Base-by-base conservation (phyloP, 2,113 vertebrate species). In the Macquaria ambigua region DNA sequence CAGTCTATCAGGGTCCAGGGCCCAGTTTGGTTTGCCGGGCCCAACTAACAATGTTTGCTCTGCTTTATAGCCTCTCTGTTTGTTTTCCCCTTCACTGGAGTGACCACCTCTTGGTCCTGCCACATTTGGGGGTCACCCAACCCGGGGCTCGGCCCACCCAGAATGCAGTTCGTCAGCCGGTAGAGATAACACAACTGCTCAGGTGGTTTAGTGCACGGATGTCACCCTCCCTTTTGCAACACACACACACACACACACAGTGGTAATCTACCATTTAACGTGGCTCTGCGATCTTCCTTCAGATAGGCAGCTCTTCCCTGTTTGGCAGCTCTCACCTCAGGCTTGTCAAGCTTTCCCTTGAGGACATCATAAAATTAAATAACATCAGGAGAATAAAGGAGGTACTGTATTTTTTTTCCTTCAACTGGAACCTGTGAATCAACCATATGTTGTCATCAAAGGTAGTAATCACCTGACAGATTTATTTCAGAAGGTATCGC, bases 31-130 rank as follows among this genome's bases (percentile, higher is more conserved):
- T 92, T 81, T 89, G 81, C 82, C 31, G 67, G 88, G 66, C 83
- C 76, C 67, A 43, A 52, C 83, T 89, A 77, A 84, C 90, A 89
- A 68, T 93, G 89, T 95, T 94, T 94, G 87, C 86, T 90, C 88
- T 91, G 84, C 91, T 91, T 90, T 93, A 88, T 87, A 84, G 88
- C 67, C 85, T 70, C 86, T 90, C 85, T 94, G 93, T 94, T 95
- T 95, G 93, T 84, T 93, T 92, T 93, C 83, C 82, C 87, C 91
- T 92, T 90, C 90, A 93, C 74, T 93, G 90, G 85, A 89, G 87
- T 81, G 55, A 82, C 84, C 84, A 86, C 79, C 78, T 76, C 87
- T 89, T 53, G 74, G 84, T 79, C 81, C 84, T 58, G 74, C 77
- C 86, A 86, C 73, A 79, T 84, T 85, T 39, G 79, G 90, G 50